Evolutionary conservation across 1,140 invertebrate genomes (phyloP), one percentile per base, ranked within the genome.

Genomic region (Bactericera cockerelli): DNA sequence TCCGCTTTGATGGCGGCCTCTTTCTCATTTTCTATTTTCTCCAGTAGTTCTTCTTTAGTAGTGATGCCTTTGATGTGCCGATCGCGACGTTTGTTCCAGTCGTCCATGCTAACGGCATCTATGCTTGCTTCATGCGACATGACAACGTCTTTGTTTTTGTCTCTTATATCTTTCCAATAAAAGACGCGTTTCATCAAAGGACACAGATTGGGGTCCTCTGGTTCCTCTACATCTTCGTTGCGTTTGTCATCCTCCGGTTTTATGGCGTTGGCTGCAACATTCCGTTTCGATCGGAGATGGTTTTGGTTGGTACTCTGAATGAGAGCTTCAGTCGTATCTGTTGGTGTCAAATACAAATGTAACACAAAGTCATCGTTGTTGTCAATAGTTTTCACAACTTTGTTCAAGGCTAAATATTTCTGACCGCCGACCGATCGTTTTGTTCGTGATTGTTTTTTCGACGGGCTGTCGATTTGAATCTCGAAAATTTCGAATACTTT

Each of bases 41-140:
- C n/a, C n/a, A 49, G n/a, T 6, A 49, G 22, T n/a, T 49, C 42
- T 49, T 49, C 42, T n/a, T 49, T 49, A 8, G 42, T 49, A 10
- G 42, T 49, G n/a, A 49, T 49, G n/a, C 42, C 42, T n/a, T 19
- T 19, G 4, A 22, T 19, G 6, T n/a, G 42, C 19, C 42, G 6
- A 4, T 49, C n/a, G n/a, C 42, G n/a, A 4, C 42, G n/a, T 49
- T 49, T 49, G 3, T 10, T 19, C 4, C 19, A 49, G 22, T 49
- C n/a, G 22, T 49, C 42, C 42, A 49, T 49, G 42, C 42, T 49
- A n/a, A 49, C n/a, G 3, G 42, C 42, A n/a, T 49, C 42, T 4
- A 49, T 49, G 19, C 42, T 49, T 49, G 42, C n/a, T 49, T 49
- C 42, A 16, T 49, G 42, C 4, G 42, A 49, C 42, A 49, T 49